phyloP scores from a whole-genome alignment of 2,113 vertebrate genomes.

The Sebastes schlegelii region DNA sequence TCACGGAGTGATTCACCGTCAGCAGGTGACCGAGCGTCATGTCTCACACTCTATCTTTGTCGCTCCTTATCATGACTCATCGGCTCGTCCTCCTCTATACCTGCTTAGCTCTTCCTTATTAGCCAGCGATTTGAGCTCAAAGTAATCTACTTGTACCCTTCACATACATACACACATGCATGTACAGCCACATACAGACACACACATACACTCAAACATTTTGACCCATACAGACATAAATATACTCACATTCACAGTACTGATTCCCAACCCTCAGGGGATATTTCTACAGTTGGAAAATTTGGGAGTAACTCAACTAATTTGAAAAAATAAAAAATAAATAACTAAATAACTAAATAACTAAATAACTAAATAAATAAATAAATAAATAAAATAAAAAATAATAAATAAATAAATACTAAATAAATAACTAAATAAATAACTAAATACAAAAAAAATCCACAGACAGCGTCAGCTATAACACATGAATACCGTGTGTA shows the following conservation, averaged over 20 bases:
- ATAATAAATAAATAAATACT: no score
- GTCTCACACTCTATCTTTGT: constrained; percentile 1
- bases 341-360: no score
- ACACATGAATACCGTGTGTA: neutral
- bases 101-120: constrained; percentile 33
- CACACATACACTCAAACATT: neutral
- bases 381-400: no score
- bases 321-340: no score
- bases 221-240: neutral
- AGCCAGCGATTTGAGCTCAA: constrained; percentile 24
- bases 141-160: constrained; percentile 32
- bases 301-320: neutral
- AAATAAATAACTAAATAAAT: no score
- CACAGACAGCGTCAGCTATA: neutral
- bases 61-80: constrained; percentile 49
- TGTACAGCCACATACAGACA: neutral
- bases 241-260: neutral
- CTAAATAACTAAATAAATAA: no score
- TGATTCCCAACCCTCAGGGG: no score
- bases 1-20: neutral
- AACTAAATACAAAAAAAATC: no score
- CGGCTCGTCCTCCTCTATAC: constrained; percentile 15
- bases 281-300: neutral
- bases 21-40: neutral
- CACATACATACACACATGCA: neutral